phyloP scores from a whole-genome alignment of 2,888 invertebrate genomes.

The Pseudococcus longispinus region DNA sequence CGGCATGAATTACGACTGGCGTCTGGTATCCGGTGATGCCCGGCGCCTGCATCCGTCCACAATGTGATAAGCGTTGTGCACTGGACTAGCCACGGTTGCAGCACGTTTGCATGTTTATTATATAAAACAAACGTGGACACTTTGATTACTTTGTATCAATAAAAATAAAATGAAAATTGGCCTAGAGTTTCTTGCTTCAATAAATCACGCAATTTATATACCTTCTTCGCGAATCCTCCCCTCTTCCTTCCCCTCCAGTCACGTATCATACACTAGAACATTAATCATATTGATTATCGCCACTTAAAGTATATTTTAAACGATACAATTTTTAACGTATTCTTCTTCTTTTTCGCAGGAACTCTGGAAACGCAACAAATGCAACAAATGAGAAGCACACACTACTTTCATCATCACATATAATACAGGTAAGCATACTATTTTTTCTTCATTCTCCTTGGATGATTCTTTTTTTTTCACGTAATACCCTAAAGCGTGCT shows the following conservation, averaged over 20 bases:
- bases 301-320: not conserved
- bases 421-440: not conserved
- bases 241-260: not conserved
- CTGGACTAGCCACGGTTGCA: not conserved
- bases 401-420: conserved; percentile 20
- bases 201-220: not conserved
- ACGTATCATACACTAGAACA: not conserved
- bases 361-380: conserved; percentile 8
- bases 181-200: not conserved
- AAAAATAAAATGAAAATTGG: not conserved
- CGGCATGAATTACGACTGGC: not conserved
- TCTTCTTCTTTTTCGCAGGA: not conserved
- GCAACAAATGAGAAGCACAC: conserved; percentile 17
- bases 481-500: not conserved
- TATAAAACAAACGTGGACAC: not conserved
- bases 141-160: not conserved
- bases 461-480: not conserved
- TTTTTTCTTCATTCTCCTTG: not conserved
- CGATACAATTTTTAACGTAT: not conserved
- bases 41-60: conserved; percentile 6
- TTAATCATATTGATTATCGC: not conserved
- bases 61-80: not conserved
- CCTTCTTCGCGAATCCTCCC: not conserved
- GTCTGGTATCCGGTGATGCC: conserved; percentile 11
- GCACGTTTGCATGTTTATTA: not conserved